Base-by-base conservation (phyloP, 2,113 vertebrate species). In the Zeus faber region DNA sequence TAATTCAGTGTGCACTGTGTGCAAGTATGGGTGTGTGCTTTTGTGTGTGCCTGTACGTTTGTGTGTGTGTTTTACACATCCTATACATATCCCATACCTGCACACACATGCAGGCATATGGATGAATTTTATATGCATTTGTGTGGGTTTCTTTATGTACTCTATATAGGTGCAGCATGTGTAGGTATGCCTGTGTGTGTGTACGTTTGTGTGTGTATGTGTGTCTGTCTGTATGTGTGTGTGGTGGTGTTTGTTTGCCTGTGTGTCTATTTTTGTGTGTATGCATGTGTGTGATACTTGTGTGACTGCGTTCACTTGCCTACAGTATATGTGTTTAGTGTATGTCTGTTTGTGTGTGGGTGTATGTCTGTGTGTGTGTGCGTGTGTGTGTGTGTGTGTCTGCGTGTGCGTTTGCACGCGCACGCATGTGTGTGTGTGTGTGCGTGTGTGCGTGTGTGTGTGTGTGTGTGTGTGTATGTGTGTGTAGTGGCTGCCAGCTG, bases 401-500 rank as follows among this genome's bases (percentile, higher is more conserved):
- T 40, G 22, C 18, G 8, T 16, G 18, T 41, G 18, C 16, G 16
- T 16, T 3, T 17, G 18, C 39, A 40, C 17, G 3, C 40, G 51
- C 18, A 20, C 11, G 66, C 79, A 72, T 64, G 69, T 68, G 80
- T 70, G 58, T 78, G 66, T 25, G 46, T 65, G 68, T n/a, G 46
- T 25, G 46, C 26, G 23, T 48, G 45, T n/a, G 40, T 45, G 20
- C 9, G 6, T 64, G 74, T 39, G 61, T 50, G 9, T 50, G 21
- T 71, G 72, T 75, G 67, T 71, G 41, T 54, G 56, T 72, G 67
- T 70, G 66, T 77, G 59, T 56, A 67, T 61, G 79, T 68, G 59
- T 55, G 48, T 45, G 58, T 35, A 54, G 22, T 64, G 37, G 78
- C 63, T 84, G 85, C 85, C 83, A 87, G 85, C 85, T 87, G 85